Conservation (phyloP, 1,140 invertebrate genomes). For the Drosophila hydei region DNA sequence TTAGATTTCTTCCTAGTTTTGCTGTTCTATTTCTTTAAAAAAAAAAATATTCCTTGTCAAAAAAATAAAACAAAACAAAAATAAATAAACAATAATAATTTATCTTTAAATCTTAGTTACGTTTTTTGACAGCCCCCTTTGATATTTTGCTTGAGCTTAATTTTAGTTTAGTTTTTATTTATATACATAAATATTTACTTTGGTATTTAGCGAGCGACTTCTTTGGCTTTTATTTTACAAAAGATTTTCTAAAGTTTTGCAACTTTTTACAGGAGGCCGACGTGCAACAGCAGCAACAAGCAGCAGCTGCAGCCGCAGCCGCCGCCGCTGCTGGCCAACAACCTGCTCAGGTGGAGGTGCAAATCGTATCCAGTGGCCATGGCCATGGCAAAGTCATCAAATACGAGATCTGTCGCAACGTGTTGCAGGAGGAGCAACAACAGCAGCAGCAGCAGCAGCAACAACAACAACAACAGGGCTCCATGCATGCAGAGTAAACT, state of each 20-base stretch:
- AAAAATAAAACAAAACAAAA: constrained; percentile 4
- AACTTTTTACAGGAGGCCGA: constrained; percentile 63
- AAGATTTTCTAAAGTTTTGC: constrained; percentile 48
- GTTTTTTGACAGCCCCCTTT: constrained; percentile 21
- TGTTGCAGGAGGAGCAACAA: constrained; percentile 62
- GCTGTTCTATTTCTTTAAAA: constrained; percentile 3
- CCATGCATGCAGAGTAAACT: constrained; percentile 52
- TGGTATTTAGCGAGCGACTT: constrained; percentile 12
- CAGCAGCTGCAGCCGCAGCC: constrained; percentile 40
- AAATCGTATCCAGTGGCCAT: constrained; percentile 53
- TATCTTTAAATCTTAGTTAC: neutral
- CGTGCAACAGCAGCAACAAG: constrained; percentile 53
- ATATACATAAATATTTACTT: constrained; percentile 14
- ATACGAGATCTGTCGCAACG: constrained; percentile 69
- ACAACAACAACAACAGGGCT: constrained; percentile 35
- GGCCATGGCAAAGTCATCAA: constrained; percentile 72
- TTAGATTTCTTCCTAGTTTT: constrained; percentile 11
- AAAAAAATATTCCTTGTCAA: constrained; percentile 7
- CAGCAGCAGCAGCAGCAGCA: constrained; percentile 38
- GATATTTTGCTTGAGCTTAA: constrained; percentile 51
- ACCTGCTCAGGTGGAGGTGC: constrained; percentile 59
- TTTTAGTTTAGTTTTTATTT: constrained; percentile 61
- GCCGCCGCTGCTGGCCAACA: constrained; percentile 53
- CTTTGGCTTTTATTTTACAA: constrained; percentile 1
- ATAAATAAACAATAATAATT: neutral